These are phyloP conservation scores for Apostichopus leukothele DNA, from an alignment of 53 echinoderm and acorn worm species.

Conservation along the genomic window DNA sequence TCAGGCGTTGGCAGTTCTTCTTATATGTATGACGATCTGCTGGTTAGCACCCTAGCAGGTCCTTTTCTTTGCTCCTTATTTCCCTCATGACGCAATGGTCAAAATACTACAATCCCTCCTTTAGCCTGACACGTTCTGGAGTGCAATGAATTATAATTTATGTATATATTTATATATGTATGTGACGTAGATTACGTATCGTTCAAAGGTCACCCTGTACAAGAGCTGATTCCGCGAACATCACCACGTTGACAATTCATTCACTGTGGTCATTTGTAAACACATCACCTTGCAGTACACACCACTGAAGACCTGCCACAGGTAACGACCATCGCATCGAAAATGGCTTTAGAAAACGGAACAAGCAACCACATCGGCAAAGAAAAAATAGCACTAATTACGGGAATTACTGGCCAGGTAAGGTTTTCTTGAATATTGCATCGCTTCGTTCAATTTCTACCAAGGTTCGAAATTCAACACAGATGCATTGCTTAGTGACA, in stretches of 20 bases:
- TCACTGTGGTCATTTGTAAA: slow-evolving; percentile 37
- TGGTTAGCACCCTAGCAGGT: slow-evolving; percentile 75
- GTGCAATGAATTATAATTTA: slow-evolving; percentile 68
- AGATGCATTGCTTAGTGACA: background rate
- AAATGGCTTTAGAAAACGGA: slow-evolving; percentile 65
- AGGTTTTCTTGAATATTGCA: slow-evolving; percentile 19
- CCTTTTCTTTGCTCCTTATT: slow-evolving; percentile 73
- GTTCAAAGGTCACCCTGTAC: slow-evolving; percentile 46
- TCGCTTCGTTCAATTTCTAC: slow-evolving; percentile 7
- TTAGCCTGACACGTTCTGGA: slow-evolving; percentile 94
- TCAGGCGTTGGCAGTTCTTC: slow-evolving; percentile 46
- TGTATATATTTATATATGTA: slow-evolving; percentile 65
- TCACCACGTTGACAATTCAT: slow-evolving; percentile 43
- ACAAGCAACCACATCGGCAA: slow-evolving; percentile 20
- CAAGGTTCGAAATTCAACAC: slow-evolving; percentile 1
- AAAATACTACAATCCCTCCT: slow-evolving; percentile 79
- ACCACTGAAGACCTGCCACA: background rate
- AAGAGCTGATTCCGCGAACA: background rate
- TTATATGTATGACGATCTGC: slow-evolving; percentile 54
- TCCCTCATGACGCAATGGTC: slow-evolving; percentile 92
- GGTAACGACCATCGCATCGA: background rate
- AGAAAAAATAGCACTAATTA: slow-evolving; percentile 81
- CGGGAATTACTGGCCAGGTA: slow-evolving; percentile 99
- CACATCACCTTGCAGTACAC: slow-evolving; percentile 21
- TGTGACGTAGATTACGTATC: slow-evolving; percentile 43